A percentile compares a stretch with the other conserved stretches of the same genome.
Conservation (phyloP, 2,113 vertebrate species). For the Eubucco bourcierii region DNA sequence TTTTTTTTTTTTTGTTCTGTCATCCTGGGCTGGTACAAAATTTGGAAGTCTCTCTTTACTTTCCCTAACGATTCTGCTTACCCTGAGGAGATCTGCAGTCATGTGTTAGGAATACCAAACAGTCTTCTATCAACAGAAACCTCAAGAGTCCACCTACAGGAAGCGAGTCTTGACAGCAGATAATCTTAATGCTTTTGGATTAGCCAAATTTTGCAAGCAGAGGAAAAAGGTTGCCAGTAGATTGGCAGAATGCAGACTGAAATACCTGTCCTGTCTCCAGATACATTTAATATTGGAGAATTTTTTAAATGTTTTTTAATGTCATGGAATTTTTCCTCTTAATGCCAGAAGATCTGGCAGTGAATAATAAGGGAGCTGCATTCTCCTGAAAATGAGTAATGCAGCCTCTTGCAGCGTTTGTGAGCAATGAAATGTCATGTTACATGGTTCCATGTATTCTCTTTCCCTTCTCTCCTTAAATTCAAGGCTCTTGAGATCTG, state of each 20-base stretch:
- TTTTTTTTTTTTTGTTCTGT: background rate
- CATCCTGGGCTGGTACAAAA: background rate
- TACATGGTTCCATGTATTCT: slow-evolving; percentile 5
- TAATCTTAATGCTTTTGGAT: background rate
- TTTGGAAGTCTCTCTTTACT: background rate
- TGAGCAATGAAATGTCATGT: background rate
- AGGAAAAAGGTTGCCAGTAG: background rate
- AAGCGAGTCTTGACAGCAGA: background rate
- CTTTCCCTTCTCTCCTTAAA: background rate
- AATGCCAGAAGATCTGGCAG: background rate
- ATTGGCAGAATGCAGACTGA: background rate
- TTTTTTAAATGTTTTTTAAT: background rate
- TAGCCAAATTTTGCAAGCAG: background rate
- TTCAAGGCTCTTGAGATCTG: slow-evolving; percentile 95
- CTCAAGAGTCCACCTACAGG: background rate
- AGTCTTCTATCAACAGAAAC: background rate
- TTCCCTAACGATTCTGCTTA: background rate
- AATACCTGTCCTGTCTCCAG: background rate
- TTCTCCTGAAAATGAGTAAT: background rate
- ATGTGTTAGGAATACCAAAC: background rate
- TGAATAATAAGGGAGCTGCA: background rate
- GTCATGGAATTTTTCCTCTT: background rate
- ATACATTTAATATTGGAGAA: background rate
- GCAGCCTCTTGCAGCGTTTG: background rate
- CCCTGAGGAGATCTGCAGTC: background rate